Evolutionary conservation across 2,113 vertebrate species (phyloP).

Genomic region (Eurystomus gularis): DNA sequence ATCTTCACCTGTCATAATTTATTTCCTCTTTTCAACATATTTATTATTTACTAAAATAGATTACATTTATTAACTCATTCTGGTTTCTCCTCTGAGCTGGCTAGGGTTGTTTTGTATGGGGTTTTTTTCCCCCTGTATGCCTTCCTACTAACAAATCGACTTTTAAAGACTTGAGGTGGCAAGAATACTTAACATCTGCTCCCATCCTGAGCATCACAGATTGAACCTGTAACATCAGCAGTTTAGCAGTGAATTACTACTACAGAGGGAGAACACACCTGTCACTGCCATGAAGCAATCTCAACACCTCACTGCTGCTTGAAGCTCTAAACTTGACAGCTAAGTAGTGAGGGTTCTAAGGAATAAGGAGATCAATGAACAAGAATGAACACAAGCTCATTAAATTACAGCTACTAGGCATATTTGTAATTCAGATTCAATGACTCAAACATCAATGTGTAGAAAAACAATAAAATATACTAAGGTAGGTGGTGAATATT

Average conservation of each 20-base stretch:
- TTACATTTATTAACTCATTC: not conserved
- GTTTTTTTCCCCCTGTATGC: not conserved
- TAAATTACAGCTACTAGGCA: not conserved
- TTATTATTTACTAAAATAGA: not conserved
- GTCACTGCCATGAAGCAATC: not conserved
- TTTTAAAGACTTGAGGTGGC: not conserved
- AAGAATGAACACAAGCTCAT: not conserved
- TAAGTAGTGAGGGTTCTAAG: not conserved
- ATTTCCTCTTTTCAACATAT: not conserved
- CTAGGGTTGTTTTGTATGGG: not conserved
- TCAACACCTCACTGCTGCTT: not conserved
- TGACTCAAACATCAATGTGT: not conserved
- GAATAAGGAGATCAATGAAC: not conserved
- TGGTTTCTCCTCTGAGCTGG: not conserved
- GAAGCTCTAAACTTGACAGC: not conserved
- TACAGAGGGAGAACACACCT: not conserved
- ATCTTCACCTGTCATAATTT: not conserved
- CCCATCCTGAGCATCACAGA: not conserved
- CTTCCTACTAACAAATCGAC: not conserved
- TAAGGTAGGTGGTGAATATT: not conserved
- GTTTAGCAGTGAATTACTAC: not conserved
- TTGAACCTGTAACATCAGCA: not conserved
- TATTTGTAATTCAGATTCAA: not conserved
- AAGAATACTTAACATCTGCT: not conserved
- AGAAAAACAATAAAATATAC: not conserved